A percentile compares a stretch with the other conserved stretches of the same genome.
Evolutionary conservation across 2,797 vertebrate species (phyloP).

Genomic region (Eospalax fontanierii): DNA sequence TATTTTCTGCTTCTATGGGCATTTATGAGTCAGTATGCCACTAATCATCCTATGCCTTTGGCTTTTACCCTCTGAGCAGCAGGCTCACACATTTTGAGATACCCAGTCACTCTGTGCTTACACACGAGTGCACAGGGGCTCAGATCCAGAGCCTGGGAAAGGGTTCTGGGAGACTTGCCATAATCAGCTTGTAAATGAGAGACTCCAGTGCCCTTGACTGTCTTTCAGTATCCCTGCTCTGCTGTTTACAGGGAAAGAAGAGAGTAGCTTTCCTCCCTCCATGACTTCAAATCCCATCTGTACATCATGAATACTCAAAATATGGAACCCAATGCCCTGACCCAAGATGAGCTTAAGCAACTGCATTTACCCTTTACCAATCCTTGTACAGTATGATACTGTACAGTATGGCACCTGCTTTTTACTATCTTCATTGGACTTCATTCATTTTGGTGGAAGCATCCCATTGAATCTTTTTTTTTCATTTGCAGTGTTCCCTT

Average conservation of each 20-base stretch:
- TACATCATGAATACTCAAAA: neutral
- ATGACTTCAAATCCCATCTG: neutral
- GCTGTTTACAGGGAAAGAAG: neutral
- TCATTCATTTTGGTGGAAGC: conserved; percentile 19
- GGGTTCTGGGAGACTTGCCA: neutral
- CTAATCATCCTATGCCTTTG: neutral
- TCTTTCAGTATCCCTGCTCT: neutral
- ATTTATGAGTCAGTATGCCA: neutral
- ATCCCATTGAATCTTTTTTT: neutral
- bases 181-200: neutral
- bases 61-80: neutral
- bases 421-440: neutral
- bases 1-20: neutral
- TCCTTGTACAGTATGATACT: no score
- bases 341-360: neutral
- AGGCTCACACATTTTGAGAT: neutral
- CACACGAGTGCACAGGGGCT: neutral
- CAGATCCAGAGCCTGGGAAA: neutral
- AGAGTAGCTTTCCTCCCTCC: neutral
- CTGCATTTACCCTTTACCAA: neutral
- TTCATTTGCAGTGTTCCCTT: neutral
- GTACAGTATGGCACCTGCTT: neutral
- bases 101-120: neutral
- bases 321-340: neutral
- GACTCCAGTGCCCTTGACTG: neutral